Base-by-base conservation (phyloP, 2,888 invertebrate species). In the Lasioglossum leucozonium region DNA sequence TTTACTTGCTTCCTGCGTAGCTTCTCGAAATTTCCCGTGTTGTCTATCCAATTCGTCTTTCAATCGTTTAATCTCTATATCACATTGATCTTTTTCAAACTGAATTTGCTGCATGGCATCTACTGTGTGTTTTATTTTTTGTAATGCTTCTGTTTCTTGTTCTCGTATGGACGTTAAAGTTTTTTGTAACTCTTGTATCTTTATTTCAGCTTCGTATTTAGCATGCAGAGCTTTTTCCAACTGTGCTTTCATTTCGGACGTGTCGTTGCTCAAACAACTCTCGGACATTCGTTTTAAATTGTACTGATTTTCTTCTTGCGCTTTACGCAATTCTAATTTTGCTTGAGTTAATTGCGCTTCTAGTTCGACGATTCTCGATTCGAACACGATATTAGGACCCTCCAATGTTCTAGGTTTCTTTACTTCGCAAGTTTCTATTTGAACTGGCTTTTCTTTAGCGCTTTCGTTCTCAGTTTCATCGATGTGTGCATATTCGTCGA, bases 301-400 rank as follows among this genome's bases (percentile, higher is more conserved):
- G n/a, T 95, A 93, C 51, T 96, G 96, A 89, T 96, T 96, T 85
- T 97, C 97, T 79, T 96, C 97, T 91, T 97, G 97, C 0, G 97
- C 95, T 93, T 98, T 97, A 92, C 97, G 97, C 51, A 98, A 94
- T 91, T 98, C 98, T 79, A 98, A 97, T 93, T 96, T 97, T 0
- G 97, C 95, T 93, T 98, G 98, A 11, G 97, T 97, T 71, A 98
- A 95, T 91, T 98, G 98, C 0, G 98, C 98, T 93, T 98, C 98
- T 81, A 98, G 94, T 92, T 98, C 98, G 4, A 98, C 97, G 77
- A 98, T 98, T 86, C 97, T 96, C 0, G 98, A 98, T 94, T 98
- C 98, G 92, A 97, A 98, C 37, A 98, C 97, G 82, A 98, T 98
- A 88, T 96, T 97, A 0, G 98, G 98, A 0, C 97, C 97, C 92